Evolutionary conservation across 2,797 vertebrate species (phyloP), one percentile per base, ranked within the genome.

Genomic region (Poeciliopsis gracilis): DNA sequence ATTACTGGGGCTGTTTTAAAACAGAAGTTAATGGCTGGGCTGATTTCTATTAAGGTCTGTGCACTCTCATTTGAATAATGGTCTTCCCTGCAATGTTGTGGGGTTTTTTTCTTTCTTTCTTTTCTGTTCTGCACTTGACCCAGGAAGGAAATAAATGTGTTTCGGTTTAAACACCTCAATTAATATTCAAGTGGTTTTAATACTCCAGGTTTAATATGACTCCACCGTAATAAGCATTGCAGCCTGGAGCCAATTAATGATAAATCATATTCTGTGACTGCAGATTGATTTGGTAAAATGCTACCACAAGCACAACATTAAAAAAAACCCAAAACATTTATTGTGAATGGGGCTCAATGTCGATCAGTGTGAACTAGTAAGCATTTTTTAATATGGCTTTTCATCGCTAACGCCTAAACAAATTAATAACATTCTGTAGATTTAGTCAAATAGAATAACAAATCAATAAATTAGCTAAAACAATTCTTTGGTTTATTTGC

Each of bases 51-150:
- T 95, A 94, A 92, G 88, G 91, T 89, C 89, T 87, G 79, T 92
- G 90, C 89, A 92, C 89, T 92, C 94, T 94, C 91, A 95, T 96
- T 95, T 95, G 95, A 95, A 95, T 95, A 96, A 95, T 96, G 95
- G 94, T 87, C 91, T 92, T 88, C 88, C 87, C 90, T 91, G 87
- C 90, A 83, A 83, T 88, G 88, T 49, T n/a, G n/a, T n/a, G n/a
- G n/a, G n/a, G n/a, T 12, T 77, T 72, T 91, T 91, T 84, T 20
- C 13, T 47, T 47, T 47, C 18, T 91, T 91, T 89, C 89, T 91
- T 90, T 84, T 67, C 87, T 28, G 67, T 28, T 70, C 25, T 63
- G 84, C 90, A 94, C 94, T 95, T 93, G 93, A 94, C 92, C 92
- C 80, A 59, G 86, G 82, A 92, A 86, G 86, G 88, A 91, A 90